These are phyloP conservation scores for Geodia barretti DNA, from an alignment of 37 sponge, comb jelly and placozoan species.

Conservation along the genomic window DNA sequence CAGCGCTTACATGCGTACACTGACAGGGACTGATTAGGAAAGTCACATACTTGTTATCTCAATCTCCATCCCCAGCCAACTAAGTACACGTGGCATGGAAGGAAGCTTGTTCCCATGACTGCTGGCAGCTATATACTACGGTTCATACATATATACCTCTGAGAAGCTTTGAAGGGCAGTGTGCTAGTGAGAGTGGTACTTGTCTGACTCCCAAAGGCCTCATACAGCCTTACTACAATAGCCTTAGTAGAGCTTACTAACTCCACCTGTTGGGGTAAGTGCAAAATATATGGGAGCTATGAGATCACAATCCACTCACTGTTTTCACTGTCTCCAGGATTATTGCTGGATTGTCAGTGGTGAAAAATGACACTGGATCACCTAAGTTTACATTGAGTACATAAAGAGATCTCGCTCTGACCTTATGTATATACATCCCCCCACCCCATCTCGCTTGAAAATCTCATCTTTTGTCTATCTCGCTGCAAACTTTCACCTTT, in stretches of 20 bases:
- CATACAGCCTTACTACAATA: not conserved
- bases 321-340: constrained; percentile 40
- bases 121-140: not conserved
- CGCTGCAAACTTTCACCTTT: too few species aligned
- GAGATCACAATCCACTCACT: constrained; percentile 8
- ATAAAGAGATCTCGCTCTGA: too few species aligned
- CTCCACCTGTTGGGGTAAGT: not conserved
- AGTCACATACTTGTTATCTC: too few species aligned
- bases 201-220: not conserved
- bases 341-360: constrained; percentile 11
- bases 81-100: too few species aligned
- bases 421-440: too few species aligned
- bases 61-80: too few species aligned
- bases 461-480: too few species aligned
- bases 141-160: not conserved
- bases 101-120: too few species aligned
- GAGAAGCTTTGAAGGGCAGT: not conserved
- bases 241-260: not conserved
- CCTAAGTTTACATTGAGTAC: not conserved
- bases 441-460: too few species aligned
- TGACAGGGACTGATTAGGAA: too few species aligned
- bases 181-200: not conserved
- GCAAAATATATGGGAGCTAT: not conserved
- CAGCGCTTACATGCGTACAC: too few species aligned
- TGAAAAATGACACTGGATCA: not conserved